phyloP scores from a whole-genome alignment of 2,888 invertebrate species.

The Eristalis intricaria region DNA sequence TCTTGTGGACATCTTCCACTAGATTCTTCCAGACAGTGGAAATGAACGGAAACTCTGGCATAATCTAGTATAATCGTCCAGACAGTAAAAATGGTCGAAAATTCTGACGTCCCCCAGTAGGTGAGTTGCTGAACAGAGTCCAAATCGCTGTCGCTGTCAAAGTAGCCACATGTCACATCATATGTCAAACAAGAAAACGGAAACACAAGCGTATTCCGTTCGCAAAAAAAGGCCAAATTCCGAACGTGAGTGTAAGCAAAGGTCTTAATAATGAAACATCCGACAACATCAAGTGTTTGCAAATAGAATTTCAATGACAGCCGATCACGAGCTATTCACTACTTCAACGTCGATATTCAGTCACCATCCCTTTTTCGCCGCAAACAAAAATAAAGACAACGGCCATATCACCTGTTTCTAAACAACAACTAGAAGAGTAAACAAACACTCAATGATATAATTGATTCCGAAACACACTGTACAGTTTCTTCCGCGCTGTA shows the following conservation, averaged over 20 bases:
- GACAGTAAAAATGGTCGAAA: too few species aligned
- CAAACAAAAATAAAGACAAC: background rate
- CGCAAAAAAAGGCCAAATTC: background rate
- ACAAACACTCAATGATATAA: background rate
- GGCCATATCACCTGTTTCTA: background rate
- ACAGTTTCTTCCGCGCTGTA: background rate
- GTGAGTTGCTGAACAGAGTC: too few species aligned
- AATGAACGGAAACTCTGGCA: too few species aligned
- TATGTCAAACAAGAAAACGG: background rate
- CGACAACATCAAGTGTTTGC: background rate
- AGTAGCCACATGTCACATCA: background rate
- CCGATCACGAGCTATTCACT: background rate
- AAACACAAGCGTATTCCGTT: background rate
- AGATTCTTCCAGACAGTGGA: too few species aligned
- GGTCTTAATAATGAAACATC: background rate
- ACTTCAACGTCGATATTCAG: background rate
- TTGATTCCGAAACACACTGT: background rate
- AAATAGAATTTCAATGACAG: background rate
- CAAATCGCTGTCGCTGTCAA: too few species aligned
- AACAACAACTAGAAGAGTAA: background rate
- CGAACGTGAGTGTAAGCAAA: background rate
- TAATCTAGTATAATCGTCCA: too few species aligned
- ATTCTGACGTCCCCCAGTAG: too few species aligned
- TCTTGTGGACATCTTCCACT: too few species aligned
- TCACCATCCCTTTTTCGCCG: background rate